Conservation (phyloP, 2,888 invertebrate species). For the Bombylius major region DNA sequence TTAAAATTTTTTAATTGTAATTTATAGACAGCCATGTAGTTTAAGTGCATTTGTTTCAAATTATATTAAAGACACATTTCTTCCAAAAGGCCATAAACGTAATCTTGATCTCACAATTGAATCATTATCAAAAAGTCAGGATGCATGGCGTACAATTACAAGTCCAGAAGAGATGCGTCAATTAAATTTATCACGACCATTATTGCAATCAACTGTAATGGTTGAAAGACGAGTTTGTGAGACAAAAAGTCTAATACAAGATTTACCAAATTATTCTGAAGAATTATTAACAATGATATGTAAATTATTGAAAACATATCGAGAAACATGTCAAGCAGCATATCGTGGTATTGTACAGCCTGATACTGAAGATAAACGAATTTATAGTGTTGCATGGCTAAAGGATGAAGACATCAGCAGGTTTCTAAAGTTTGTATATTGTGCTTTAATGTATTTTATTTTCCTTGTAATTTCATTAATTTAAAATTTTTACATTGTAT, state of each 20-base stretch:
- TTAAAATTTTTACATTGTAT: neutral
- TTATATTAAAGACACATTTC: slow-evolving; percentile 77
- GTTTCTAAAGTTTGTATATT: slow-evolving; percentile 60
- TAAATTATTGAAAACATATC: slow-evolving; percentile 55
- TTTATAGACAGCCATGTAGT: slow-evolving; percentile 50
- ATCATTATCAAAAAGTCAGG: slow-evolving; percentile 55
- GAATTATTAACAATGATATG: slow-evolving; percentile 61
- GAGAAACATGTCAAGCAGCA: slow-evolving; percentile 59
- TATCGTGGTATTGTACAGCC: slow-evolving; percentile 66
- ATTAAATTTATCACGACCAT: slow-evolving; percentile 47
- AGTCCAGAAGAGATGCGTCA: slow-evolving; percentile 55
- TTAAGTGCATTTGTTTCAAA: slow-evolving; percentile 74
- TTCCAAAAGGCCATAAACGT: slow-evolving; percentile 57
- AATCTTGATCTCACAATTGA: slow-evolving; percentile 44
- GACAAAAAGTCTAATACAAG: slow-evolving; percentile 52
- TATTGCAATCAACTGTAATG: slow-evolving; percentile 57
- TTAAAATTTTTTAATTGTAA: slow-evolving; percentile 7
- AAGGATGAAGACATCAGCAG: slow-evolving; percentile 91
- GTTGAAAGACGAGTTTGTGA: slow-evolving; percentile 49
- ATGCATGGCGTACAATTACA: slow-evolving; percentile 67
- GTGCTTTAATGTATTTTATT: neutral
- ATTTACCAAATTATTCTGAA: slow-evolving; percentile 61
- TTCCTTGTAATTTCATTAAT: neutral
- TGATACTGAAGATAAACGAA: slow-evolving; percentile 61
- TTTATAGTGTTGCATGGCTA: slow-evolving; percentile 78